Percentiles rank a stretch among this genome's conserved stretches.
Conservation (phyloP, 2,888 invertebrate species). For the Encarsia formosa region DNA sequence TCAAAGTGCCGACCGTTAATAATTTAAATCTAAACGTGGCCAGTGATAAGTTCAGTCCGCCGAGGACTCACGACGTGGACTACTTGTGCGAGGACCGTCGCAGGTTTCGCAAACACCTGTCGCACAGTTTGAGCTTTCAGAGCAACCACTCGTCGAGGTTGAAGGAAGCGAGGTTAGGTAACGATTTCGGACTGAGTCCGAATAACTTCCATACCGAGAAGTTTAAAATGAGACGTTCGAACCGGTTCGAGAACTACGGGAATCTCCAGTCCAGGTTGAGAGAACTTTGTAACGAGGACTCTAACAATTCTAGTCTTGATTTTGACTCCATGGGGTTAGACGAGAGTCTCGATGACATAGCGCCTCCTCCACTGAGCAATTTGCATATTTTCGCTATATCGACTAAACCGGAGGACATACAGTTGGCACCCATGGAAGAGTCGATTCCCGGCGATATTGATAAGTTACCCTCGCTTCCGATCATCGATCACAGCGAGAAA, state of each 20-base stretch:
- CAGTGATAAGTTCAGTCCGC: conserved; percentile 28
- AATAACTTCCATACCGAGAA: conserved; percentile 31
- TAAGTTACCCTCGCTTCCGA: conserved; percentile 41
- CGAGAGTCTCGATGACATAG: conserved; percentile 14
- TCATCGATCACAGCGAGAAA: conserved; percentile 32
- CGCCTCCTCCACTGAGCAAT: conserved; percentile 43
- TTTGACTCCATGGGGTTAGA: conserved; percentile 20
- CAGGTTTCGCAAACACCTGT: conserved; percentile 28
- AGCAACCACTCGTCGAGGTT: background rate
- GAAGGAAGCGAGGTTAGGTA: background rate
- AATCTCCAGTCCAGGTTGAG: conserved; percentile 29
- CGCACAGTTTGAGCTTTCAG: conserved; percentile 39
- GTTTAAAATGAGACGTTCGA: conserved; percentile 1
- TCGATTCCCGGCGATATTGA: conserved; percentile 38
- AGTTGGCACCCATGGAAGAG: conserved; percentile 32
- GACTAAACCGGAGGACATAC: conserved; percentile 43
- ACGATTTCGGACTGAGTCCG: conserved; percentile 16
- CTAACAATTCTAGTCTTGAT: conserved; percentile 21
- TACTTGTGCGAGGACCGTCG: conserved; percentile 34
- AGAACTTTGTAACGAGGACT: conserved; percentile 28
- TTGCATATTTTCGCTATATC: conserved; percentile 47
- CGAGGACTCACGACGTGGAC: conserved; percentile 29
- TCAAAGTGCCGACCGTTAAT: conserved; percentile 30
- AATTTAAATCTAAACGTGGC: conserved; percentile 23
- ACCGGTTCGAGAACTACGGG: background rate